Conservation (phyloP, 1,140 invertebrate genomes). For the Saccostrea cuccullata region DNA sequence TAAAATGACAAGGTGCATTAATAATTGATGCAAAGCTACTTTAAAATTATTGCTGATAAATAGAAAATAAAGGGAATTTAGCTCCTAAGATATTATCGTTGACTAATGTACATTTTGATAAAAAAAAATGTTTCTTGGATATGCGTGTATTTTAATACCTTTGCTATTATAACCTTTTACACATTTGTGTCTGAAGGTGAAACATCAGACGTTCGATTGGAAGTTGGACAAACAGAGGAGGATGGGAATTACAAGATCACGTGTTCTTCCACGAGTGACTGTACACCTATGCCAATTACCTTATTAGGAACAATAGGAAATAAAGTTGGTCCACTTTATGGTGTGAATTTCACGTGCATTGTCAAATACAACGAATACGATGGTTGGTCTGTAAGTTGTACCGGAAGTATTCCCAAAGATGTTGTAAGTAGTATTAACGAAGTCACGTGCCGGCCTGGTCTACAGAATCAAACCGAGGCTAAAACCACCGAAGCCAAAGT, state of each 20-base stretch:
- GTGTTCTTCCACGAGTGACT: slow-evolving; percentile 37
- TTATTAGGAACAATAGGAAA: slow-evolving; percentile 28
- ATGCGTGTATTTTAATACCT: no score
- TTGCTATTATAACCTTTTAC: no score
- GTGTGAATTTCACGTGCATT: slow-evolving; percentile 41
- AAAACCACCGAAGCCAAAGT: slow-evolving; percentile 13
- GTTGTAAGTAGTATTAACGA: slow-evolving; percentile 32
- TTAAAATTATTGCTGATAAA: no score
- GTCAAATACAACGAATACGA: slow-evolving; percentile 46
- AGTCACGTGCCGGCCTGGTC: slow-evolving; percentile 34
- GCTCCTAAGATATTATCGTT: no score
- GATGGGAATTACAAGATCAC: slow-evolving; percentile 15
- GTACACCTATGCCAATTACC: slow-evolving; percentile 31
- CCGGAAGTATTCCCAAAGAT: slow-evolving; percentile 35
- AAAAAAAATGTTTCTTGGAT: no score
- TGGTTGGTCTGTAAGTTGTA: slow-evolving; percentile 42
- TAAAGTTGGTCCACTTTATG: slow-evolving; percentile 14
- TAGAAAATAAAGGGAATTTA: no score
- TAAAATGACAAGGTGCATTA: no score
- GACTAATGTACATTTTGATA: no score
- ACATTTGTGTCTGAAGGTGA: slow-evolving; percentile 16
- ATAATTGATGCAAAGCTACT: no score
- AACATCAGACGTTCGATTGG: slow-evolving; percentile 17
- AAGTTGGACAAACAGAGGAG: slow-evolving; percentile 31
- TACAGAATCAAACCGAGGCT: neutral